Conservation (phyloP, 2,113 vertebrate genomes). For the Narcine bancroftii region DNA sequence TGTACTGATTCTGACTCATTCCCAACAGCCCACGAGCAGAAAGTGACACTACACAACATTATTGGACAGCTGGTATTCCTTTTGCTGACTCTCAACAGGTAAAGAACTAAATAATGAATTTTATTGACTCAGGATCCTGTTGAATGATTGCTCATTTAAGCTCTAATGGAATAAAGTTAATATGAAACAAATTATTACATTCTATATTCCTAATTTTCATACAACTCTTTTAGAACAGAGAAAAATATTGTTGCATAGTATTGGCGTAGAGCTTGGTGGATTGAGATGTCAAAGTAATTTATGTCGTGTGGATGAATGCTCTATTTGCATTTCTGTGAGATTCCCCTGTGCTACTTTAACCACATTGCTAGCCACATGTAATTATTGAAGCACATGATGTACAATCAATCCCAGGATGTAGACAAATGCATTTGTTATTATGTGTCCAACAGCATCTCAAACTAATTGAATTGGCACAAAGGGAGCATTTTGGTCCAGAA, state of each 20-base stretch:
- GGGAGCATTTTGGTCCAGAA: not conserved
- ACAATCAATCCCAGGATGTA: not conserved
- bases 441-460: not conserved
- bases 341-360: not conserved
- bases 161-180: not conserved
- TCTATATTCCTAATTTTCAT: not conserved
- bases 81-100: not conserved
- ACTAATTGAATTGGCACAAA: not conserved
- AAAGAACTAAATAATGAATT: not conserved
- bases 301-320: not conserved
- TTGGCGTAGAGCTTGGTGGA: not conserved
- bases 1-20: not conserved
- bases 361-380: not conserved
- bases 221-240: not conserved
- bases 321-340: not conserved
- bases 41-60: not conserved
- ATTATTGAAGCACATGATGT: not conserved
- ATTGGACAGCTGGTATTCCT: not conserved
- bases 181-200: not conserved
- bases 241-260: not conserved
- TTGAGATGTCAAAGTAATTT: not conserved
- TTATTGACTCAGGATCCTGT: not conserved
- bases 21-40: not conserved
- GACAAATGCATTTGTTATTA: not conserved
- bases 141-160: not conserved